These are phyloP conservation scores for Threskiornis aethiopicus DNA, from an alignment of 2,797 vertebrate genomes.

Conservation along the genomic window DNA sequence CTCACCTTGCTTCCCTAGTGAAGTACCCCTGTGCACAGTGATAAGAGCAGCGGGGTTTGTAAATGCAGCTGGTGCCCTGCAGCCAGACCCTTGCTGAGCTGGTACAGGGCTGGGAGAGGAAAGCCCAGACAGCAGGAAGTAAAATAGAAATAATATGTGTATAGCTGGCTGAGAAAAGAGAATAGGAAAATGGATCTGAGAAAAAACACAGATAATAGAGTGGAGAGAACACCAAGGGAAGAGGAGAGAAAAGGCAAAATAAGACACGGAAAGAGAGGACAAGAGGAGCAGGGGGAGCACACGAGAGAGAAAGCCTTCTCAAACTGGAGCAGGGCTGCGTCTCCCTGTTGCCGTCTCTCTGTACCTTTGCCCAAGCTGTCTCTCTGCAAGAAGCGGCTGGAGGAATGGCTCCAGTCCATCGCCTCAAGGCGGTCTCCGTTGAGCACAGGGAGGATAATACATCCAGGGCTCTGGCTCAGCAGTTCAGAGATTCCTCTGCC, in stretches of 20 bases:
- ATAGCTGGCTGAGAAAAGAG: background rate
- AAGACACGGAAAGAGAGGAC: background rate
- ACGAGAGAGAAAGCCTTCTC: background rate
- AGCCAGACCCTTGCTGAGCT: background rate
- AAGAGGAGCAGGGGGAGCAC: background rate
- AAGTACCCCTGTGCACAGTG: background rate
- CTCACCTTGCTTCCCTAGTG: background rate
- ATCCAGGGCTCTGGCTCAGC: background rate
- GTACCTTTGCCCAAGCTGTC: background rate
- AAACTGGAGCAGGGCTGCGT: background rate
- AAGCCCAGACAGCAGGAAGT: background rate
- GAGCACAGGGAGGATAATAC: background rate
- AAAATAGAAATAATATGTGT: fast-evolving
- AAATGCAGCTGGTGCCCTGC: background rate
- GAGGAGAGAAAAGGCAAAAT: background rate
- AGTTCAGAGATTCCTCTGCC: background rate
- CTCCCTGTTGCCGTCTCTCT: background rate
- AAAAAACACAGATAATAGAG: background rate
- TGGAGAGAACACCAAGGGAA: background rate
- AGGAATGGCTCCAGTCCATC: background rate
- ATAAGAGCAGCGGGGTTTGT: background rate
- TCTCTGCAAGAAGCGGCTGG: background rate
- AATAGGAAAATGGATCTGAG: fast-evolving
- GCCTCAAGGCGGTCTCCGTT: background rate
- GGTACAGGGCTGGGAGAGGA: background rate